Evolutionary conservation across 2,888 invertebrate genomes (phyloP), one percentile per base, ranked within the genome.

Genomic region (Neoscelio sp.): DNA sequence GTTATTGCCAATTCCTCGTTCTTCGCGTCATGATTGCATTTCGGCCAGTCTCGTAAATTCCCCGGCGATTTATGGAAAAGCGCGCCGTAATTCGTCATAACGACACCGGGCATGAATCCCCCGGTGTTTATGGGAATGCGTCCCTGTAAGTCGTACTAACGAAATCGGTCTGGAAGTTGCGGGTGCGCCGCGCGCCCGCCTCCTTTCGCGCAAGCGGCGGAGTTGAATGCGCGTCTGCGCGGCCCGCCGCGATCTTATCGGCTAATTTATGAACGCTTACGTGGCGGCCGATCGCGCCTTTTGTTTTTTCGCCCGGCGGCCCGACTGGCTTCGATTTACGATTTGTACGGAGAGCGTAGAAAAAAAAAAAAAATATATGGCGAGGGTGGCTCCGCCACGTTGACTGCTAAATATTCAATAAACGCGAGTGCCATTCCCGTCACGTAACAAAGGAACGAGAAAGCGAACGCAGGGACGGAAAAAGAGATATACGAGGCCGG

Each of bases 391-490:
- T 17, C 35, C 12, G 56, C 70, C 52, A 2, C 42, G 42, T 33
- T 35, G 75, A 82, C 86, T 87, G 88, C 86, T 89, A 89, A 89
- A 89, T 90, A 89, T 90, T 90, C 89, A 90, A 89, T 89, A 90
- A 89, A 88, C 86, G 87, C 84, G 84, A 76, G 84, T 86, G 87
- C 88, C 89, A 89, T 89, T 89, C 89, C 82, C 82, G 84, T 87
- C 89, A 88, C 89, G 89, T 89, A 86, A 80, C 71, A 71, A 50
- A 40, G 70, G 30, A 20, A 44, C 33, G 46, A 54, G 44, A 54
- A 35, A 54, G 75, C 35, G 42, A 26, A 26, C 23, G 52, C 15
- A 35, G 23, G 23, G 46, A 23, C 23, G 13, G 68, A 80, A 78
- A 67, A 75, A 44, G 74, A 68, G 46, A 50, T 33, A 77, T 17